Base-by-base conservation (phyloP, 2,888 invertebrate genomes). In the Oligia fasciuncula region DNA sequence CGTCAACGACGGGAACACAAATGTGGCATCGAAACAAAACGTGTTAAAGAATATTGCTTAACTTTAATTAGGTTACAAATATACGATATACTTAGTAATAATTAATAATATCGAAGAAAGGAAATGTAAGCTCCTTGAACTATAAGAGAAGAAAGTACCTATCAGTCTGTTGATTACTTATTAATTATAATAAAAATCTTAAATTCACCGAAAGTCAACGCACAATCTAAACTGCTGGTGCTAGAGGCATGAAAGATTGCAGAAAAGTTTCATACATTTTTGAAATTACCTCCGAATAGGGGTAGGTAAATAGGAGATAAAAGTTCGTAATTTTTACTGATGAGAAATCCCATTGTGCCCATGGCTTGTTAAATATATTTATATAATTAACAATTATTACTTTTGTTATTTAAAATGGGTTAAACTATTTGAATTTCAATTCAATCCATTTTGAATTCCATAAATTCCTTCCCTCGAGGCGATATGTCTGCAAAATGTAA, bases 1-100 rank as follows among this genome's bases (percentile, higher is more conserved):
- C 23, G 63, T 79, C 0, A 35, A 69, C 57, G 79, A 60, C 8
- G 62, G 73, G 14, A 57, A 73, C 17, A 72, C 71, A 29, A 74
- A 66, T 11, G 81, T 23, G 0, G 49, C 49, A 2, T 67, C 76
- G 2, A 75, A 84, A 71, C 63, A 76, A 73, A 73, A 67, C n/a
- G 23, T 76, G 23, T 35, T 68, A 13, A 86, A 85, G 60, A 86
- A 86, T 51, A 83, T 85, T 46, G 8, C 83, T 23, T 84, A 79
- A 73, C 2, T 66, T 62, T 23, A 9, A 11, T 8, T 46, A 29
- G 1, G 23, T 19, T 14, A 43, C n/a, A 66, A 19, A 17, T 40
- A 23, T 8, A 43, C 8, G 4, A 1, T 63, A 54, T 14, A 81
- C 4, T 35, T 73, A 46, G 23, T 4, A 3, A 29, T 43, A 23